These are phyloP conservation scores for Ochotona princeps DNA, from an alignment of 2,113 vertebrate species.

Conservation along the genomic window DNA sequence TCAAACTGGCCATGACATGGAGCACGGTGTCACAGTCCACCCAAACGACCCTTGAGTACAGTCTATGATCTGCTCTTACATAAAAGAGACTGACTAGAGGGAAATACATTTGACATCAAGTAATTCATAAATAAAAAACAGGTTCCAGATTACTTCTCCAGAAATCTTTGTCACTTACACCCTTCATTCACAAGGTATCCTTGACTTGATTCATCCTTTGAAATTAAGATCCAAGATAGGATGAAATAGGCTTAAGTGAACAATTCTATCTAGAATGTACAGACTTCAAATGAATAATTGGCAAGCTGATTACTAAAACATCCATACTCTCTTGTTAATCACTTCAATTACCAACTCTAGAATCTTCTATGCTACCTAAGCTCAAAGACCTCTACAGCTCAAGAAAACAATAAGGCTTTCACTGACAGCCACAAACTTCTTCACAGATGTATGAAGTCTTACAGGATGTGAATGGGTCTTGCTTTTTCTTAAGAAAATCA, in stretches of 20 bases:
- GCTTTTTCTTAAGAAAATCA: neutral
- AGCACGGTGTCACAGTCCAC: accelerated
- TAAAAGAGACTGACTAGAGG: neutral
- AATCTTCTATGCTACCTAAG: constrained; percentile 54
- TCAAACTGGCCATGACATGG: neutral
- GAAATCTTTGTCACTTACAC: neutral
- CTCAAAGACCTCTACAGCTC: neutral
- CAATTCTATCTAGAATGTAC: constrained; percentile 62
- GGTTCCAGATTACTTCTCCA: neutral
- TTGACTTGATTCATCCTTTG: constrained; percentile 32
- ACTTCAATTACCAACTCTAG: constrained; percentile 82
- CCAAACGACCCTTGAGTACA: neutral
- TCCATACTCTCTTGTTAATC: constrained; percentile 60
- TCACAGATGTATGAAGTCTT: constrained; percentile 21
- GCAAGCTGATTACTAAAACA: constrained; percentile 69
- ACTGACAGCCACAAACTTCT: neutral
- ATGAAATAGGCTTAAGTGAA: constrained; percentile 62
- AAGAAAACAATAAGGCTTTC: neutral
- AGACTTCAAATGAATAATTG: constrained; percentile 79
- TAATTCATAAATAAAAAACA: neutral
- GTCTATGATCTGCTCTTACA: accelerated
- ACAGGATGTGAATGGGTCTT: neutral
- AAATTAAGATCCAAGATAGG: constrained; percentile 62
- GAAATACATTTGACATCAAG: too few relatives aligned
- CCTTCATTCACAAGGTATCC: neutral